Conservation (phyloP, 1,140 invertebrate species). For the Tetranychus urticae region DNA sequence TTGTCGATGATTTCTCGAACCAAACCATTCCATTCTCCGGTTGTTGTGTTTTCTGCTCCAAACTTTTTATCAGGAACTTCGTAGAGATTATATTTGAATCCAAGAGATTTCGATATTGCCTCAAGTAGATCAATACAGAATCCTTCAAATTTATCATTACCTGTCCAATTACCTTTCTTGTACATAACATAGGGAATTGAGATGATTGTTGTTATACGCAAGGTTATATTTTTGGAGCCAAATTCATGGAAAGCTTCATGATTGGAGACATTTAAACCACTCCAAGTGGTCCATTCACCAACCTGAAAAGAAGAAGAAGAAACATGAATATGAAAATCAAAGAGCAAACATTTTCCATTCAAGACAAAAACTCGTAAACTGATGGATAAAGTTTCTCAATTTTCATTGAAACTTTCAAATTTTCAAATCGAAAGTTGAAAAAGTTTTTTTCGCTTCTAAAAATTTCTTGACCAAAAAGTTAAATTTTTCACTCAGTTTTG, state of each 20-base stretch:
- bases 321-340: no score
- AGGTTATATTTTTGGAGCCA: not conserved
- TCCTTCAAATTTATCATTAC: conserved; percentile 22
- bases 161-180: conserved; percentile 17
- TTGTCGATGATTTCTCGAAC: conserved; percentile 16
- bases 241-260: conserved; percentile 5
- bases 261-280: conserved; percentile 1
- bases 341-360: no score
- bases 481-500: no score
- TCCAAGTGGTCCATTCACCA: conserved; percentile 6
- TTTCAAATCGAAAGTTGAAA: no score
- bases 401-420: no score
- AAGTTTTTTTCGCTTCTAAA: no score
- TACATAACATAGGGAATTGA: conserved; percentile 20
- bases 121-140: conserved; percentile 30
- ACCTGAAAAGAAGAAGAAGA: conserved; percentile 20
- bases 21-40: conserved; percentile 22
- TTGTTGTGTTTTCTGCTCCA: conserved; percentile 13
- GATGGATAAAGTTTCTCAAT: no score
- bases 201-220: no score
- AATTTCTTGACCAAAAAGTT: no score
- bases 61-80: conserved; percentile 21
- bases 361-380: no score
- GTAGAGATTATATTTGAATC: conserved; percentile 66
- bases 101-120: conserved; percentile 28